Evolutionary conservation across 2,113 vertebrate genomes (phyloP), one percentile per base, ranked within the genome.

Genomic region (Zapus hudsonius): DNA sequence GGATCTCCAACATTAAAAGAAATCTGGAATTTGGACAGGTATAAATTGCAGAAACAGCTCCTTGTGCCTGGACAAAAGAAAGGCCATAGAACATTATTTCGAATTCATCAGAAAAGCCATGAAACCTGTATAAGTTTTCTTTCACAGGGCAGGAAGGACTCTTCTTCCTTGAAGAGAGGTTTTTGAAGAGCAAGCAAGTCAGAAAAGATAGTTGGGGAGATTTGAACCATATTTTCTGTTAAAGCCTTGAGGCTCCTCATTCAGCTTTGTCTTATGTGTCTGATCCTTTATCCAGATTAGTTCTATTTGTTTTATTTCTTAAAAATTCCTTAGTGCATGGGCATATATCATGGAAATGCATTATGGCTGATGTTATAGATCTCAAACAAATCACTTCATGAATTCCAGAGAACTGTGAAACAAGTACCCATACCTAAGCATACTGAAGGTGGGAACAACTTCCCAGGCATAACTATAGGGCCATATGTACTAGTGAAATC

Each of bases 401-500:
- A 72, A 1, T 76, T 91, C 52, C 31, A 92, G 81, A 78, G 42
- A 27, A n/a, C 15, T 33, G 0, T 64, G 81, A 93, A 93, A 74
- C 27, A 44, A 75, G 31, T 92, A 89, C 84, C 84, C 87, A 19
- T 23, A 10, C 73, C 38, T 67, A 5, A n/a, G 27, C 7, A 66
- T 0, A 2, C 5, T n/a, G 72, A 59, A 83, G 33, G 63, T 38
- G 91, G 64, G 83, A 86, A 75, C 47, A 84, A 81, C 78, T 95
- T 81, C 89, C 84, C 86, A 91, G 70, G 8, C 92, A n/a, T 87
- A 87, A 93, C 91, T 87, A 84, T 59, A 81, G 31, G 93, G 89
- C 52, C 83, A 67, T 69, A 66, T 33, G 91, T 64, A 84, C n/a
- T 88, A 29, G 67, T 87, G 67, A 96, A 84, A 89, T 1, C 17